A percentile compares a stretch with the other conserved stretches of the same genome.
phyloP scores from a whole-genome alignment of 2,113 vertebrate species.

The Stigmatopora nigra region DNA sequence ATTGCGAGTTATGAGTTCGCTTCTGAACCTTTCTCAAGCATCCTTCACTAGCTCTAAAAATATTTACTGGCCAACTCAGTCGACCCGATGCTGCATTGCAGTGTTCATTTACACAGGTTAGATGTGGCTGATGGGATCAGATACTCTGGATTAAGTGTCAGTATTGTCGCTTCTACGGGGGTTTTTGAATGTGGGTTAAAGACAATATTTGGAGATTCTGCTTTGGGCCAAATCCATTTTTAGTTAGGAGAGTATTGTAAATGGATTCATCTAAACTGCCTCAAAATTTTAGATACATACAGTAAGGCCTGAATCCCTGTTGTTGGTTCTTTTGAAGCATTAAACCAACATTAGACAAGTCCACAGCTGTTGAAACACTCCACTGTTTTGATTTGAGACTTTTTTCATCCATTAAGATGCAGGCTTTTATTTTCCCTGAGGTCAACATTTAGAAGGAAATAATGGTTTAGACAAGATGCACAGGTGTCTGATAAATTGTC shows the following conservation, averaged over 20 bases:
- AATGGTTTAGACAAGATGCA: background rate
- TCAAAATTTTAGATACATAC: conserved; percentile 8
- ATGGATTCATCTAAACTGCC: background rate
- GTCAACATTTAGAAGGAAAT: background rate
- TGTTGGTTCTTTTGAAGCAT: background rate
- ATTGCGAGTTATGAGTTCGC: conserved; percentile 63
- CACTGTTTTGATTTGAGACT: background rate
- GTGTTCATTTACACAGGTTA: conserved; percentile 51
- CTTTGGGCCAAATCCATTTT: conserved; percentile 38
- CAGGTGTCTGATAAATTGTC: background rate
- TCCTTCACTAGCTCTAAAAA: conserved; percentile 59
- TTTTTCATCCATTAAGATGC: background rate
- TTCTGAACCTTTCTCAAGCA: conserved; percentile 57
- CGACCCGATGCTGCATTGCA: conserved; percentile 25
- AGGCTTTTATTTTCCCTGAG: background rate
- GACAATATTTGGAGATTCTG: conserved; percentile 35
- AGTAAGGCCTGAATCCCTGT: background rate
- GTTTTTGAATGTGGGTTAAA: conserved; percentile 43
- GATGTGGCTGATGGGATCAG: conserved; percentile 51
- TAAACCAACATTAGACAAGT: background rate
- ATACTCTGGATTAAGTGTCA: conserved; percentile 36
- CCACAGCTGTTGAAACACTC: background rate
- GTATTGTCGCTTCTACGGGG: conserved; percentile 27
- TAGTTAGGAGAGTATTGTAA: conserved; percentile 48
- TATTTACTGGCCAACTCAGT: conserved; percentile 54